Evolutionary conservation across 2,113 vertebrate genomes (phyloP), one percentile per base, ranked within the genome.

Genomic region (Zootoca vivipara): DNA sequence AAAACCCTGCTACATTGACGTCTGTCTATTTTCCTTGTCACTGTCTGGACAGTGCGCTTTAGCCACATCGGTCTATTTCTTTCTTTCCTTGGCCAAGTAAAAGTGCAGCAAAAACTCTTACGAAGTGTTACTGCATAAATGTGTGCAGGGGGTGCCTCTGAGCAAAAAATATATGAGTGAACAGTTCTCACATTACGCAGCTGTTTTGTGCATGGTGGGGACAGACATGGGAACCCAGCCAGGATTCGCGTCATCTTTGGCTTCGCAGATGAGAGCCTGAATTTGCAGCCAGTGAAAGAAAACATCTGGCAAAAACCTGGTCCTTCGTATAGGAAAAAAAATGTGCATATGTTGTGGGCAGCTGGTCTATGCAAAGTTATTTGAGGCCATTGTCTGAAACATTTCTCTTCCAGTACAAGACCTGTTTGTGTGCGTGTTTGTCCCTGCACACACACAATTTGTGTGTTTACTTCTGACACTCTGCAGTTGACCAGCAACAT

Each of bases 221-320:
- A 92, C 74, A 92, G 87, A 89, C 12, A 75, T 52, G 30, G 89
- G 85, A 86, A 85, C n/a, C n/a, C 82, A 88, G 87, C 91, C 92
- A 93, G 46, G 0, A 0, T 89, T 78, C 22, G 87, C 70, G 82
- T 92, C 93, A 85, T 77, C 89, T 91, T 91, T 93, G 89, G 92
- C 85, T 87, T 89, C n/a, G 42, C 46, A 6, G 90, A 84, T 87
- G 84, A 72, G 33, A 83, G 85, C 69, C 69, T 40, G 85, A 77
- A 67, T 69, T 85, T 87, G 86, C 40, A 83, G 86, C 12, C 26
- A 87, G 67, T 52, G 77, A 64, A 58, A 83, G 82, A 74, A 88
- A 89, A 83, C 74, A 69, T 20, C 90, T 85, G 33, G 92, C 85
- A 88, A 89, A 94, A 35, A 16, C 90, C 75, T 87, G 22, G 83